phyloP scores from a whole-genome alignment of 2,888 invertebrate genomes.

The Pandemis corylana region DNA sequence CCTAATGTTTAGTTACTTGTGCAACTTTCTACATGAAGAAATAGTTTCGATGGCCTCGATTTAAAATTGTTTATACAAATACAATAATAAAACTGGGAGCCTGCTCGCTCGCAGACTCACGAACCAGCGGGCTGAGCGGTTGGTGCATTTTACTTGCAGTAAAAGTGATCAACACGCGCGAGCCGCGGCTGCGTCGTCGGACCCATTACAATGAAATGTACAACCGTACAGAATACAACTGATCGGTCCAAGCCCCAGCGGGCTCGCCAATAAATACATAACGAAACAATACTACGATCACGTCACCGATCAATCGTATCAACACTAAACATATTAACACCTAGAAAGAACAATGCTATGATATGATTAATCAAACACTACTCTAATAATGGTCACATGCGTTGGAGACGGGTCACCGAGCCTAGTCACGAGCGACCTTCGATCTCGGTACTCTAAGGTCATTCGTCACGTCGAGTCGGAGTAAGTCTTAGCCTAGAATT shows the following conservation, averaged over 20 bases:
- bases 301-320: conserved; percentile 64
- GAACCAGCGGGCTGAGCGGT: conserved; percentile 39
- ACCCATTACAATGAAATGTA: conserved; percentile 83
- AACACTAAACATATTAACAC: conserved; percentile 57
- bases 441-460: conserved; percentile 61
- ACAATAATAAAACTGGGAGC: conserved; percentile 41
- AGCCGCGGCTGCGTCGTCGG: conserved; percentile 48
- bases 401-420: conserved; percentile 63
- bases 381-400: conserved; percentile 62
- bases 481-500: conserved; percentile 62
- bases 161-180: conserved; percentile 45
- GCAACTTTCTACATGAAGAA: conserved; percentile 78
- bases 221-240: conserved; percentile 68
- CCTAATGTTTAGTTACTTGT: conserved; percentile 76
- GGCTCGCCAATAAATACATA: conserved; percentile 26
- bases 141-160: conserved; percentile 45
- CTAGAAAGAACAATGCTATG: conserved; percentile 57
- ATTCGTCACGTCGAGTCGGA: conserved; percentile 37
- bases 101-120: conserved; percentile 27
- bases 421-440: conserved; percentile 64
- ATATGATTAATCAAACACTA: conserved; percentile 63
- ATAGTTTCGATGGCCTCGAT: conserved; percentile 81
- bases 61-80: conserved; percentile 69
- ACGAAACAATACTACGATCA: conserved; percentile 25
- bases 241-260: conserved; percentile 57